Percentiles rank a stretch among this genome's conserved stretches.
phyloP scores from a whole-genome alignment of 2,113 vertebrate species.

The Pyxicephalus adspersus region DNA sequence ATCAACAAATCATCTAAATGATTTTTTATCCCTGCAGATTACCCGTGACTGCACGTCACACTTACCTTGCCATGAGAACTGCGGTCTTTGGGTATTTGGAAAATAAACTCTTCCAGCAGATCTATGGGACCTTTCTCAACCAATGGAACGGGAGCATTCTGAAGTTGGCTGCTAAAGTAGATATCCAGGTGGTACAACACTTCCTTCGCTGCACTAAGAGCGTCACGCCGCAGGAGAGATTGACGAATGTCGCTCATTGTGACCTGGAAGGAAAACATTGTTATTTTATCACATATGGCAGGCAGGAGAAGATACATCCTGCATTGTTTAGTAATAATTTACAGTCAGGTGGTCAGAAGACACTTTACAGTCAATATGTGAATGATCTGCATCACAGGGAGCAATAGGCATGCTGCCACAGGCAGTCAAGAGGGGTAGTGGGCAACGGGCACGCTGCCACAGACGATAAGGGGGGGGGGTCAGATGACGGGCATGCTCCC shows the following conservation, averaged over 20 bases:
- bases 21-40: no score
- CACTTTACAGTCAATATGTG: no score
- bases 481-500: no score
- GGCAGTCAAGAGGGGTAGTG: no score
- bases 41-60: not conserved
- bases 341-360: no score
- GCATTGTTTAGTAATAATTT: no score
- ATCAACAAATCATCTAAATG: no score
- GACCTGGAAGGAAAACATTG: conserved; percentile 26
- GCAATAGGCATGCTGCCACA: no score
- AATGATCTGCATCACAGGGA: no score
- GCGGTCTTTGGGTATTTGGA: conserved; percentile 89
- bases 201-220: conserved; percentile 93
- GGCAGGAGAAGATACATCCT: no score
- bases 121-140: conserved; percentile 84
- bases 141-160: conserved; percentile 83
- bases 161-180: conserved; percentile 91
- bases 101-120: conserved; percentile 93
- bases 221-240: conserved; percentile 91
- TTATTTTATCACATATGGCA: not conserved
- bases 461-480: no score
- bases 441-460: no score
- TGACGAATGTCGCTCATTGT: conserved; percentile 93
- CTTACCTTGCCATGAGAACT: conserved; percentile 81
- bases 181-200: conserved; percentile 95